A percentile compares a stretch with the other conserved stretches of the same genome.
Evolutionary conservation across 2,888 invertebrate species (phyloP).

Genomic region (Sinhomidia bicolor): DNA sequence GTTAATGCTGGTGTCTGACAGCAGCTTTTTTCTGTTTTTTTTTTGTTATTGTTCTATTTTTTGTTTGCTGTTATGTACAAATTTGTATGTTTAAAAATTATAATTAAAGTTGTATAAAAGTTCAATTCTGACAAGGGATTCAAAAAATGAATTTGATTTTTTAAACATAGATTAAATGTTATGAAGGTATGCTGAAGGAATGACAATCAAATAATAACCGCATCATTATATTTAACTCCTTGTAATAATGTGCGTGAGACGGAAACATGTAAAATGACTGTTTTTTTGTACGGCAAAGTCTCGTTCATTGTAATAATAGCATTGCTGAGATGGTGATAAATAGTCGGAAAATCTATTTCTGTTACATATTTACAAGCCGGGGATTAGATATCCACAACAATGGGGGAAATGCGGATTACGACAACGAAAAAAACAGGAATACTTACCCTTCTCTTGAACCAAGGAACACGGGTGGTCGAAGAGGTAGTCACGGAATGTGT

Average conservation of each 20-base stretch:
- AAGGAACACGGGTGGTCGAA: constrained; percentile 97
- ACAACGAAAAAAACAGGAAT: constrained; percentile 7
- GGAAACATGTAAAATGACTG: constrained; percentile 4
- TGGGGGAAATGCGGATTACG: background rate
- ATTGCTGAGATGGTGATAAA: constrained; percentile 5
- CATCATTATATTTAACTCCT: background rate
- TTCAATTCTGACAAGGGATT: too few relatives aligned
- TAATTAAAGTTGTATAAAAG: too few relatives aligned
- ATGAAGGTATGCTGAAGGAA: too few relatives aligned
- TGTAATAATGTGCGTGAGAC: background rate
- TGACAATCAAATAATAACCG: too few relatives aligned
- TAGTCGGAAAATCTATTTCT: background rate
- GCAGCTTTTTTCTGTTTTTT: too few relatives aligned
- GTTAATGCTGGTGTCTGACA: background rate
- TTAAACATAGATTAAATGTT: too few relatives aligned
- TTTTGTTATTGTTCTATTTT: too few relatives aligned
- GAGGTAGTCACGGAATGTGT: constrained; percentile 95
- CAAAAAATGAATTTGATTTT: too few relatives aligned
- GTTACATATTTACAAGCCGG: constrained; percentile 9
- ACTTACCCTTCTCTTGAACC: constrained; percentile 93
- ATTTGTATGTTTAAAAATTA: too few relatives aligned
- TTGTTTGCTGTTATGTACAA: too few relatives aligned
- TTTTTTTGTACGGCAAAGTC: background rate
- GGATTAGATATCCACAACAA: constrained; percentile 20
- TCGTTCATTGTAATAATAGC: constrained; percentile 1